Evolutionary conservation across 2,888 invertebrate species (phyloP).

Genomic region (Hydropsyche betteni): DNA sequence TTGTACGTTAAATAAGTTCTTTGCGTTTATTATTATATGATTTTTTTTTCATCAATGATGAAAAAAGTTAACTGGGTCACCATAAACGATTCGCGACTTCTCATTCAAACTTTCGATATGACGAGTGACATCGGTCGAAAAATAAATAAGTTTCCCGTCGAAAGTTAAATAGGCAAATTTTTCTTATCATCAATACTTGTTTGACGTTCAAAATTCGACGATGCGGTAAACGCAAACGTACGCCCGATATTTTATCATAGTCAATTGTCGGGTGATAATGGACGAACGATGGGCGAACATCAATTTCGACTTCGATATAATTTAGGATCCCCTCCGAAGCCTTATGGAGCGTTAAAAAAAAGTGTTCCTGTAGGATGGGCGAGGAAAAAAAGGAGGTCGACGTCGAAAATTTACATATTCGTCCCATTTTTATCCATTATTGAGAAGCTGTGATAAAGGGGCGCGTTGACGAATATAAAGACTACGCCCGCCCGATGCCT

Average conservation of each 20-base stretch:
- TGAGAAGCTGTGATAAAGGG: slow-evolving; percentile 30
- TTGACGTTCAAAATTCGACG: slow-evolving; percentile 14
- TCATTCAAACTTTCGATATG: too few species aligned
- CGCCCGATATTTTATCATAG: slow-evolving; percentile 25
- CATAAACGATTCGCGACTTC: too few species aligned
- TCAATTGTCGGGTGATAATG: slow-evolving; percentile 22
- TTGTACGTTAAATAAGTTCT: too few species aligned
- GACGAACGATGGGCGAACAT: slow-evolving; percentile 20
- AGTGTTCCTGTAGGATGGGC: too few species aligned
- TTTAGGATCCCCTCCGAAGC: slow-evolving; percentile 6
- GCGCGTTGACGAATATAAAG: slow-evolving; percentile 29
- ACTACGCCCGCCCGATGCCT: neutral
- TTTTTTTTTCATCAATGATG: too few species aligned
- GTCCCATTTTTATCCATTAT: slow-evolving; percentile 32
- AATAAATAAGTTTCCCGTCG: too few species aligned
- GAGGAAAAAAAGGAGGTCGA: slow-evolving; percentile 4
- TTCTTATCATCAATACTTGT: too few species aligned
- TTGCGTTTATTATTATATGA: too few species aligned
- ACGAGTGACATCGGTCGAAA: too few species aligned
- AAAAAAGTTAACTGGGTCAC: too few species aligned
- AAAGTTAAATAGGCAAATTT: too few species aligned
- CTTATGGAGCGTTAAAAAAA: neutral
- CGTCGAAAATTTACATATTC: slow-evolving; percentile 26
- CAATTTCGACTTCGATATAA: slow-evolving; percentile 30
- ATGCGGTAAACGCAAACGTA: slow-evolving; percentile 6